Conservation (phyloP, 2,888 invertebrate species). For the Xylocampa areola region DNA sequence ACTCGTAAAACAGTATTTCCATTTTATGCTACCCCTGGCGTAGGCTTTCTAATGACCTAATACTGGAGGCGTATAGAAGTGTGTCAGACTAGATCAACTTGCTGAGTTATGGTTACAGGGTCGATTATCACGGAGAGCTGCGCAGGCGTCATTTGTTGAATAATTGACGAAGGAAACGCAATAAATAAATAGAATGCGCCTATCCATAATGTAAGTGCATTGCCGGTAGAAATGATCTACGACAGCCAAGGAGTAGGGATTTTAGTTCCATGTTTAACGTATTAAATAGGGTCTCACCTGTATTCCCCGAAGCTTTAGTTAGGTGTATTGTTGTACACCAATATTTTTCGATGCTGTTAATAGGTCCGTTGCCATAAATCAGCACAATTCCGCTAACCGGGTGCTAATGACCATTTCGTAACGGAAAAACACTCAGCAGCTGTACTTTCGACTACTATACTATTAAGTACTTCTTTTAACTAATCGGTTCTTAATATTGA, state of each 20-base stretch:
- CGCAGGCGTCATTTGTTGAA: slow-evolving; percentile 70
- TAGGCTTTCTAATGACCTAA: slow-evolving; percentile 70
- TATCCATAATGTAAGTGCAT: slow-evolving; percentile 27
- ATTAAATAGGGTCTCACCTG: too few relatives aligned
- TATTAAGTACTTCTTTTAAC: too few relatives aligned
- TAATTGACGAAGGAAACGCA: slow-evolving; percentile 65
- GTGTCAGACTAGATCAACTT: slow-evolving; percentile 60
- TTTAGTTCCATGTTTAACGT: neutral
- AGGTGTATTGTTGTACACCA: too few relatives aligned
- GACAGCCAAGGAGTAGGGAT: slow-evolving; percentile 1
- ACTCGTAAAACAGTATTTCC: slow-evolving; percentile 33
- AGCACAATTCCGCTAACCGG: too few relatives aligned
- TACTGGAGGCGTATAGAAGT: slow-evolving; percentile 68
- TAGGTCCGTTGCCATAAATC: too few relatives aligned
- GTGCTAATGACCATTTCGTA: too few relatives aligned
- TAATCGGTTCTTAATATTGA: too few relatives aligned
- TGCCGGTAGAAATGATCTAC: slow-evolving; percentile 11
- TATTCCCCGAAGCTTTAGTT: too few relatives aligned
- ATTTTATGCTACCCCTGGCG: slow-evolving; percentile 50
- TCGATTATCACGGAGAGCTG: slow-evolving; percentile 69
- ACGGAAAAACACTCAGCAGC: too few relatives aligned
- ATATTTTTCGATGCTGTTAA: too few relatives aligned
- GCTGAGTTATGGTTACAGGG: slow-evolving; percentile 67
- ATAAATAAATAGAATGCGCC: slow-evolving; percentile 44
- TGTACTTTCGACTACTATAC: too few relatives aligned